These are phyloP conservation scores for Lasioglossum lativentre DNA, from an alignment of 2,888 invertebrate genomes.

Conservation along the genomic window DNA sequence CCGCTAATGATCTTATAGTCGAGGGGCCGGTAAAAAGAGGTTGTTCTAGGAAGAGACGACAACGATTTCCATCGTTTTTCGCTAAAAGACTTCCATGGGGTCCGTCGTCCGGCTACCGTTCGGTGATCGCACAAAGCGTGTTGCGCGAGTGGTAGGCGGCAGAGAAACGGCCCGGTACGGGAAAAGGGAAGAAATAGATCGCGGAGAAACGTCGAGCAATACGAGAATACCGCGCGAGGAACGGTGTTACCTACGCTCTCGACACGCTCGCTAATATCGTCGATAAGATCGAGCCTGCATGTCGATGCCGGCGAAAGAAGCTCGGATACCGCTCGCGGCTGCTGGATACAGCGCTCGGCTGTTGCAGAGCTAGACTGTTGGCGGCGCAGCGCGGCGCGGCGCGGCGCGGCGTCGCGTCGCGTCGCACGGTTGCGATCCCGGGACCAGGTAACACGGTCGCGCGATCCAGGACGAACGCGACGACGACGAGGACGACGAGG, in stretches of 20 bases:
- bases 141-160: neutral
- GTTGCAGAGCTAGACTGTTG: neutral
- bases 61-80: neutral
- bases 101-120: neutral
- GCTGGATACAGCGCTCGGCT: neutral
- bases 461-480: slow-evolving; percentile 30
- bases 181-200: slow-evolving; percentile 8
- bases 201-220: slow-evolving; percentile 14
- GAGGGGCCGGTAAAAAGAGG: neutral
- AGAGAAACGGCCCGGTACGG: slow-evolving; percentile 1
- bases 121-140: slow-evolving; percentile 11
- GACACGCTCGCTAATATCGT: slow-evolving; percentile 76
- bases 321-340: slow-evolving; percentile 43
- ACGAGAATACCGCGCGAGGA: slow-evolving; percentile 18
- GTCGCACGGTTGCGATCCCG: slow-evolving; percentile 24
- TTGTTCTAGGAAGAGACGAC: neutral
- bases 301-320: slow-evolving; percentile 55
- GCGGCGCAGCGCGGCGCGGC: slow-evolving; percentile 17
- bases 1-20: neutral
- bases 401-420: neutral
- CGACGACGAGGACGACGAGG: slow-evolving; percentile 3
- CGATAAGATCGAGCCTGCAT: slow-evolving; percentile 74
- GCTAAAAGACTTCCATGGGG: neutral
- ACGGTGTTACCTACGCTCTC: slow-evolving; percentile 65
- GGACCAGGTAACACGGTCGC: slow-evolving; percentile 23